These are phyloP conservation scores for Atherinosoma microstoma DNA, from an alignment of 2,797 vertebrate genomes.

Conservation along the genomic window DNA sequence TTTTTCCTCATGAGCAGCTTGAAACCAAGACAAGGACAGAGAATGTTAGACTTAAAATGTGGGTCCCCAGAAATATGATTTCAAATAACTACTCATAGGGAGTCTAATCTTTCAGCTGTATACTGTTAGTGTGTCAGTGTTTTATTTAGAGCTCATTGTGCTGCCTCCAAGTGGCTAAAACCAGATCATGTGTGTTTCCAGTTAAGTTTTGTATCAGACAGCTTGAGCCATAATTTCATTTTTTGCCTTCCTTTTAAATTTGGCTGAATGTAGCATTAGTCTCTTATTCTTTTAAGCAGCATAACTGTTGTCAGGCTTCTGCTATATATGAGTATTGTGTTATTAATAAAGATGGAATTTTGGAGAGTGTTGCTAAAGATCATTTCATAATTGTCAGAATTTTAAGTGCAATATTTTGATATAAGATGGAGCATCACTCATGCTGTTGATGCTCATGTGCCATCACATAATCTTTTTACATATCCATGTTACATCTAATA, in stretches of 20 bases:
- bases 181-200: not conserved
- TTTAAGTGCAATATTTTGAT: not conserved
- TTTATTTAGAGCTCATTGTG: constrained; percentile 4
- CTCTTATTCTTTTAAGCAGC: constrained; percentile 20
- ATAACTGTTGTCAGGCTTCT: constrained; percentile 5
- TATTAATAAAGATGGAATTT: constrained; percentile 6
- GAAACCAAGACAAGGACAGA: too few species aligned
- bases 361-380: not conserved
- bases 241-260: not conserved
- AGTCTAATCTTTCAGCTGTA: not conserved
- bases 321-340: not conserved
- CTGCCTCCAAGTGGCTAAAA: not conserved
- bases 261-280: too few species aligned
- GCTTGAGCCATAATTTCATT: not conserved
- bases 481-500: not conserved
- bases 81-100: too few species aligned
- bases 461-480: not conserved
- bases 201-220: not conserved
- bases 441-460: not conserved
- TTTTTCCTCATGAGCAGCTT: too few species aligned
- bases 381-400: not conserved
- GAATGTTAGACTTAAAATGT: too few species aligned
- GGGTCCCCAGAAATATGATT: too few species aligned
- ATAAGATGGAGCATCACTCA: not conserved
- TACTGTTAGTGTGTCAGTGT: not conserved